These are phyloP conservation scores for Stenichneumon culpator DNA, from an alignment of 2,888 invertebrate species.

Conservation along the genomic window DNA sequence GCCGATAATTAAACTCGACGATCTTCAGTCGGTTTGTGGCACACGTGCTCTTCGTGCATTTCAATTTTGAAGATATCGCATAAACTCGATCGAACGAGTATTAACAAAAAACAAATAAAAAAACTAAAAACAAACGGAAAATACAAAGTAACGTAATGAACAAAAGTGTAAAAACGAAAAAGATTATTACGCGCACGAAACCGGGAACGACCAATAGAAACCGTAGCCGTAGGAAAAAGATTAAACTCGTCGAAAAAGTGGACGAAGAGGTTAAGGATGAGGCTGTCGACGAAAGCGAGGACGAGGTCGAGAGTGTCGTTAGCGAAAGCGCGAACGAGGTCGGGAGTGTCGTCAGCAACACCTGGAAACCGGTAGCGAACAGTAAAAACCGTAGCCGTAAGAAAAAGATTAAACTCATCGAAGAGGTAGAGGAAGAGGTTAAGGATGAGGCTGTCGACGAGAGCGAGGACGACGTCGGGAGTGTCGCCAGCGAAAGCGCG, in stretches of 20 bases:
- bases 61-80: not conserved
- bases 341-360: not conserved
- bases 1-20: not conserved
- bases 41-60: not conserved
- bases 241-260: constrained; percentile 25
- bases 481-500: not conserved
- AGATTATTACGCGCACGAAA: not conserved
- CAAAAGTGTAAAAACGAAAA: not conserved
- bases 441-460: constrained; percentile 16
- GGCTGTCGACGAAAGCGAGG: constrained; percentile 30
- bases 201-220: not conserved
- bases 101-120: not conserved
- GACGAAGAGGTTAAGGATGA: constrained; percentile 31
- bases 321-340: constrained; percentile 23
- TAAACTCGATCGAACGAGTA: not conserved
- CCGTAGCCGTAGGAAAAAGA: constrained; percentile 9
- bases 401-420: constrained; percentile 36
- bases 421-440: constrained; percentile 26
- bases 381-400: not conserved
- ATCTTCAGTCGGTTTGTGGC: not conserved
- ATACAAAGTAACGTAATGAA: not conserved
- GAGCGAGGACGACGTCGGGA: constrained; percentile 27
- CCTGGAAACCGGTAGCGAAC: not conserved
- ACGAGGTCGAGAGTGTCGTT: constrained; percentile 5
- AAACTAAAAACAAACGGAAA: not conserved